Conservation (phyloP, 2,888 invertebrate species). For the Colostygia pectinataria region DNA sequence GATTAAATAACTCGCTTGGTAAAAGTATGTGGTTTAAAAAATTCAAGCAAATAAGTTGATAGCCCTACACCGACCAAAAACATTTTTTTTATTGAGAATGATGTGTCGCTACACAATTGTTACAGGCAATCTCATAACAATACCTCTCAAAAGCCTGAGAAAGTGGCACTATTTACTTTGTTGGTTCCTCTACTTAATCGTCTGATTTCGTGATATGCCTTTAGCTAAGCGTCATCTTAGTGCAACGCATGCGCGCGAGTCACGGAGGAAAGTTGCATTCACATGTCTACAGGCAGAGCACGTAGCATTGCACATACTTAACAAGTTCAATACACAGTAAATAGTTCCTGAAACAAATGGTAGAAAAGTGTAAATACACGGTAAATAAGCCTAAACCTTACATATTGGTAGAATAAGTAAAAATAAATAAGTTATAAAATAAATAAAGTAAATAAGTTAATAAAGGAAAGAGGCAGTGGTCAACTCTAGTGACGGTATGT, state of each 20-base stretch:
- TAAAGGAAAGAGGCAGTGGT: no score
- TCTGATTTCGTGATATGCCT: conserved; percentile 30
- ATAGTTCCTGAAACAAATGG: conserved; percentile 1
- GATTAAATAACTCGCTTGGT: no score
- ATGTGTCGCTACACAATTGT: background rate
- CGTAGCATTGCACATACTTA: conserved; percentile 16
- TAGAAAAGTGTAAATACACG: background rate
- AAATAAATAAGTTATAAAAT: no score
- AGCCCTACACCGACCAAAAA: no score
- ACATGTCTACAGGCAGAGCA: conserved; percentile 12
- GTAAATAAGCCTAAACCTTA: no score
- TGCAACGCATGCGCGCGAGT: conserved; percentile 26
- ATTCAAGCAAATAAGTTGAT: no score
- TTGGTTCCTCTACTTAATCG: conserved; percentile 13
- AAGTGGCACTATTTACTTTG: conserved; percentile 19
- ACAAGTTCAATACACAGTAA: no score
- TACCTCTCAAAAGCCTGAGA: conserved; percentile 16
- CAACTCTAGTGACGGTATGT: no score
- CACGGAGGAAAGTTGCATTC: conserved; percentile 31
- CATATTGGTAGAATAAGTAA: no score
- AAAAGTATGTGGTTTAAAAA: no score
- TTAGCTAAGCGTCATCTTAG: conserved; percentile 23
- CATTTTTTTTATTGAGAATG: no score
- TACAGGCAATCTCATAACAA: conserved; percentile 13
- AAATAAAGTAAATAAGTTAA: no score